Percentiles rank a stretch among this genome's conserved stretches.
These are phyloP conservation scores for Protobothrops flavoviridis DNA, from an alignment of 2,113 vertebrate species.

Conservation along the genomic window DNA sequence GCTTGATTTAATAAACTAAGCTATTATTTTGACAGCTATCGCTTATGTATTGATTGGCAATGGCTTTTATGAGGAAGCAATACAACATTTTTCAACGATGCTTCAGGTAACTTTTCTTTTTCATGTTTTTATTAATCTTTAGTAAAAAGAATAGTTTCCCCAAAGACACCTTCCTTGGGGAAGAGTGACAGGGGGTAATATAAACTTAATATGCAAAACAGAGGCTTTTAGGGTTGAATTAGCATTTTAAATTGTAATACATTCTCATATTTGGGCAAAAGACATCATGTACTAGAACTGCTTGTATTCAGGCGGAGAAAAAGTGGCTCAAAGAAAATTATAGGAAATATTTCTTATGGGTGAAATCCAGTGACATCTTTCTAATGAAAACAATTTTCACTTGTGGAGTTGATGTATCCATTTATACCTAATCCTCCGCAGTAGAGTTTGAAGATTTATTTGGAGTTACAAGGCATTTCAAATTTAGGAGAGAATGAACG, in stretches of 20 bases:
- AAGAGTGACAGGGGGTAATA: background rate
- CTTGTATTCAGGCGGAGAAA: background rate
- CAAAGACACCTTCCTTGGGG: background rate
- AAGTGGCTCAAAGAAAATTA: background rate
- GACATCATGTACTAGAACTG: background rate
- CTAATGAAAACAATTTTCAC: background rate
- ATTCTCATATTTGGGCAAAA: background rate
- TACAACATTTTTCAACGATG: conserved; percentile 92
- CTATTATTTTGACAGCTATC: conserved; percentile 78
- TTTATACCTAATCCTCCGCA: background rate
- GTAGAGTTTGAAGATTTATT: background rate
- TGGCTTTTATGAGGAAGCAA: conserved; percentile 93
- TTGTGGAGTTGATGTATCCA: background rate
- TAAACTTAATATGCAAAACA: background rate
- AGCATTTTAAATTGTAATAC: background rate
- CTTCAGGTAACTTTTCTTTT: conserved; percentile 82
- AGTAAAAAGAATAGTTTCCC: background rate
- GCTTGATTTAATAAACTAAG: background rate
- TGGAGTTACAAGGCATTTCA: background rate
- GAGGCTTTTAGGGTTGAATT: background rate
- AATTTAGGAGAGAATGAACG: background rate
- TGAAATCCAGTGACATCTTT: background rate
- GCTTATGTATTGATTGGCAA: conserved; percentile 94
- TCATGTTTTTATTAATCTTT: conserved; percentile 1
- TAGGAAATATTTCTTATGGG: background rate